Percentiles rank a stretch among this genome's conserved stretches.
Evolutionary conservation across 2,888 invertebrate genomes (phyloP).

Genomic region (Agrotis exclamationis): DNA sequence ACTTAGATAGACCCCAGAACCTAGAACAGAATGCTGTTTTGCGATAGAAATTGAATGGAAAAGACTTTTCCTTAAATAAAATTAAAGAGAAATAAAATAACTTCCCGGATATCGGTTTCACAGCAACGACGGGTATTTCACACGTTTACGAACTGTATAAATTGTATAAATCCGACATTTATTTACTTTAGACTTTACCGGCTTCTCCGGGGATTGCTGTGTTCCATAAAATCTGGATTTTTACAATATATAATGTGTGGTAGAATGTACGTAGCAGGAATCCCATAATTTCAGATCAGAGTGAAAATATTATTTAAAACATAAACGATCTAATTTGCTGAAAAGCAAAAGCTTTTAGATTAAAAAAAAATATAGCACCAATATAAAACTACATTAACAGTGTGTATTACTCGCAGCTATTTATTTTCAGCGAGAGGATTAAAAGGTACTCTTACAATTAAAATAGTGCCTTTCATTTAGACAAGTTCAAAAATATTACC

Average conservation of each 20-base stretch:
- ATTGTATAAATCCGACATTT: constrained; percentile 49
- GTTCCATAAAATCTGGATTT: constrained; percentile 26
- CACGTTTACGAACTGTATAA: constrained; percentile 30
- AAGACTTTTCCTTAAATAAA: constrained; percentile 1
- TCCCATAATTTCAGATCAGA: background rate
- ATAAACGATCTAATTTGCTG: background rate
- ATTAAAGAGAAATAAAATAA: constrained; percentile 28
- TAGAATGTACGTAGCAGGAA: background rate
- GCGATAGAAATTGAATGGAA: no score
- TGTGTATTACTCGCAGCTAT: no score
- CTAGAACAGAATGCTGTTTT: no score
- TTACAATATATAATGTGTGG: background rate
- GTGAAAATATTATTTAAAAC: background rate
- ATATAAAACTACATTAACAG: no score
- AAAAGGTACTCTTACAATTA: no score
- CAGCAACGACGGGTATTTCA: constrained; percentile 28
- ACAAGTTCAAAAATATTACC: no score
- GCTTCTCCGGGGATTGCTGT: constrained; percentile 1
- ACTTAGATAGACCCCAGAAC: no score
- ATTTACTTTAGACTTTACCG: constrained; percentile 22
- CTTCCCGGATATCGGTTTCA: constrained; percentile 2
- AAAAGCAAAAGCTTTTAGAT: no score
- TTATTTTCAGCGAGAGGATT: no score
- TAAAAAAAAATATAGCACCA: no score
- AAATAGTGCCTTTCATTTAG: no score